Conservation (phyloP, 2,113 vertebrate species). For the Oceanites oceanicus region DNA sequence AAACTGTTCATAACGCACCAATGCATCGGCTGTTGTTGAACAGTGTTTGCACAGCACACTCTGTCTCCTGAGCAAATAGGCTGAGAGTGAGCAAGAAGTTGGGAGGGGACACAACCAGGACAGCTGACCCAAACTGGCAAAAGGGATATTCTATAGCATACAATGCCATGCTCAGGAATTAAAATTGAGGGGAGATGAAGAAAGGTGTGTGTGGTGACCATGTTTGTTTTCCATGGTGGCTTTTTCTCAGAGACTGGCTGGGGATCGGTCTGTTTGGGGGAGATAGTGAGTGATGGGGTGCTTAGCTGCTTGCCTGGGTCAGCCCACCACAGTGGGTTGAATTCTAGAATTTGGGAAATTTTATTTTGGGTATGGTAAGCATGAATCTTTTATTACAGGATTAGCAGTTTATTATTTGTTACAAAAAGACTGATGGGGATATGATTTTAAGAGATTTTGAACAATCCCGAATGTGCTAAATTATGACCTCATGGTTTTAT, state of each 20-base stretch:
- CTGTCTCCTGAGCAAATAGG: neutral
- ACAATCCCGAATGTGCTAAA: neutral
- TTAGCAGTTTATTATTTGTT: neutral
- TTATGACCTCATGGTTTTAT: neutral
- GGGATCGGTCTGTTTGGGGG: too few species aligned
- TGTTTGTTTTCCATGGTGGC: neutral
- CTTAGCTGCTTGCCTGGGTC: neutral
- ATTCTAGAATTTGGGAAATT: neutral
- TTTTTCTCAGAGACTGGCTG: neutral
- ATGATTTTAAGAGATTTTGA: neutral
- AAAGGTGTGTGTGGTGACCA: accelerated
- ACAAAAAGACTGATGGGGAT: neutral
- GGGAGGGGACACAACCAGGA: neutral
- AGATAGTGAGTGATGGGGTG: neutral
- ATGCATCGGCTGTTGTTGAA: neutral
- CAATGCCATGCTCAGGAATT: neutral
- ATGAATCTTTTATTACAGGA: neutral
- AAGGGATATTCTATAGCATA: neutral
- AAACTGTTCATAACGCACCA: neutral
- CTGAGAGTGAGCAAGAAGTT: neutral
- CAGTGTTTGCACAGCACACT: neutral
- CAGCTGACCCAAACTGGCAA: neutral
- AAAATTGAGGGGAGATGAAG: neutral
- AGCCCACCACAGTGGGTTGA: neutral
- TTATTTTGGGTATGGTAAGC: neutral